Evolutionary conservation across 2,113 vertebrate genomes (phyloP).

Genomic region (Acrocephalus arundinaceus): DNA sequence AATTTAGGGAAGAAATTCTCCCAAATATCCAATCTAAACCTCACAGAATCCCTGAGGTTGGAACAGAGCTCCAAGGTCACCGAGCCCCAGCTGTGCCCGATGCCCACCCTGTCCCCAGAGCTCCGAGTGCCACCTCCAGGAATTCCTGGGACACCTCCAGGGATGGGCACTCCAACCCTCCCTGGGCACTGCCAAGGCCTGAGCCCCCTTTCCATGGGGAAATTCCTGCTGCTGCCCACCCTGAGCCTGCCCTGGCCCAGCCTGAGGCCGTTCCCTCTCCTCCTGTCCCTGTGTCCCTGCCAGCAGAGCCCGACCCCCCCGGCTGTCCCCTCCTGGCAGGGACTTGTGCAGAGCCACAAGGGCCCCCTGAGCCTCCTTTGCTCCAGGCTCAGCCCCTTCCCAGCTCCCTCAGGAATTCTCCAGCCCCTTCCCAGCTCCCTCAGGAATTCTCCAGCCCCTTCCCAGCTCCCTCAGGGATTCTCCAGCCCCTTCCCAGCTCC

Average conservation of each 20-base stretch:
- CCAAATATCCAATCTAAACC: not conserved
- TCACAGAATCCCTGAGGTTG: rapidly evolving
- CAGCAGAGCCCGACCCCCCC: no score
- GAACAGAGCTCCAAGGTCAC: not conserved
- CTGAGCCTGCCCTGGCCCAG: no score
- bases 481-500: not conserved
- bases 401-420: not conserved
- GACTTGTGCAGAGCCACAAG: not conserved
- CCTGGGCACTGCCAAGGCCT: no score
- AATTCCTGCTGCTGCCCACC: no score
- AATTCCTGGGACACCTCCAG: no score
- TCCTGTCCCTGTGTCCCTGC: no score
- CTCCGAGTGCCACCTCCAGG: no score
- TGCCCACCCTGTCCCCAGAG: no score
- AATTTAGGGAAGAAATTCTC: not conserved
- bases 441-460: not conserved
- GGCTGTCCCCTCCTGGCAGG: not conserved
- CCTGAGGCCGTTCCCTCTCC: no score
- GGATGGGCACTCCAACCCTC: no score
- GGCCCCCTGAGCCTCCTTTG: not conserved
- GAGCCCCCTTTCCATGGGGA: no score
- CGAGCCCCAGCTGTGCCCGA: no score
- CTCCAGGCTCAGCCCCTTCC: not conserved
- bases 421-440: not conserved
- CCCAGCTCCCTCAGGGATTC: not conserved